Evolutionary conservation across 1,140 invertebrate species (phyloP).

Genomic region (Rhagoletis pomonella): DNA sequence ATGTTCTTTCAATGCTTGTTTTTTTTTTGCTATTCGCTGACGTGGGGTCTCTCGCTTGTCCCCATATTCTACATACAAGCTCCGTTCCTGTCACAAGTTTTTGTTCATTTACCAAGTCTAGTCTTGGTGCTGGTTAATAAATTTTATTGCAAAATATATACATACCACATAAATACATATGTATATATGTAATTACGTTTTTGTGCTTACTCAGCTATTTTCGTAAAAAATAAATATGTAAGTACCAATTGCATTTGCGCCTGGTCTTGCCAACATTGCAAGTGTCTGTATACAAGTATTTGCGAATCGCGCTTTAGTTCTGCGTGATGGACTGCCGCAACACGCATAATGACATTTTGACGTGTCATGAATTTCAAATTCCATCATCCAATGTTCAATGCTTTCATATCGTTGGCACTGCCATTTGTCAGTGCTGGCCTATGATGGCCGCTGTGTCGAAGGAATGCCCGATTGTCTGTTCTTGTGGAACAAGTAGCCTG

Average conservation of each 20-base stretch:
- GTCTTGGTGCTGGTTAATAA: background rate
- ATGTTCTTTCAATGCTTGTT: no score
- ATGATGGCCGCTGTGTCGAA: no score
- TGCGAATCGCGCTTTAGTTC: background rate
- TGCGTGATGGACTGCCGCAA: conserved; percentile 5
- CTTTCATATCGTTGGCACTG: background rate
- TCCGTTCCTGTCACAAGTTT: background rate
- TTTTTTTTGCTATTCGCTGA: background rate
- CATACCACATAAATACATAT: background rate
- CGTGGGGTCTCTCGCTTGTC: conserved; percentile 8
- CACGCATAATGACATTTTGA: conserved; percentile 33
- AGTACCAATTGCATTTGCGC: background rate
- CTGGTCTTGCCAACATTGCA: background rate
- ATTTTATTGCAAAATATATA: background rate
- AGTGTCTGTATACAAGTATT: background rate
- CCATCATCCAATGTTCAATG: conserved; percentile 12
- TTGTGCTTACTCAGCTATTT: background rate
- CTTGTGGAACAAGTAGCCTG: background rate
- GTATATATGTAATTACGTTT: background rate
- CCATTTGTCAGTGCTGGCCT: background rate
- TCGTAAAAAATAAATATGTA: background rate
- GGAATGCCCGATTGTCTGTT: background rate
- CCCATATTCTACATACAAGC: background rate
- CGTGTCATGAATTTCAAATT: conserved; percentile 36
- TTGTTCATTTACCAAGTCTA: background rate